These are phyloP conservation scores for Chitala chitala DNA, from an alignment of 2,113 vertebrate species.

Conservation along the genomic window DNA sequence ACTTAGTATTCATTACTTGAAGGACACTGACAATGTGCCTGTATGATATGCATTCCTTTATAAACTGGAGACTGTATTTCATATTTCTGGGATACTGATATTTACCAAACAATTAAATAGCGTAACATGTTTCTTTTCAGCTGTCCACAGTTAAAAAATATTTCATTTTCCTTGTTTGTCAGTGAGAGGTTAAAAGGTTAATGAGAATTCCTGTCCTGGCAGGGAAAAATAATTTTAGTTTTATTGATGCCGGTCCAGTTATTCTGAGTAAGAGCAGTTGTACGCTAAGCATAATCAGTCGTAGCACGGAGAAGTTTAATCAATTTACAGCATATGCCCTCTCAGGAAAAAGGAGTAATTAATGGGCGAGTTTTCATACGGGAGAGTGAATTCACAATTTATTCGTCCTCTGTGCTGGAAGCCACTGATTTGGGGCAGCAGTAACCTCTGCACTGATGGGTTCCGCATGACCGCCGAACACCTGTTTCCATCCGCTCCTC, in stretches of 20 bases:
- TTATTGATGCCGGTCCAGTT: constrained; percentile 38
- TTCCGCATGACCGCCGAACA: constrained; percentile 6
- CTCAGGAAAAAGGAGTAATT: constrained; percentile 30
- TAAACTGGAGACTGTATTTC: background rate
- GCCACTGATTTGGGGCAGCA: background rate
- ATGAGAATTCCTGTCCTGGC: constrained; percentile 30
- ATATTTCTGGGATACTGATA: background rate
- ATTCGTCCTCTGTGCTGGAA: background rate
- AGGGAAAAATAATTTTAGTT: constrained; percentile 33
- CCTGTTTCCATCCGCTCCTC: background rate
- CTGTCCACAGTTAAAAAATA: background rate
- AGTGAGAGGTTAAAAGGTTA: constrained; percentile 21
- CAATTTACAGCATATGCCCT: constrained; percentile 27
- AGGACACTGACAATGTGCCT: background rate
- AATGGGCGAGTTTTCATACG: constrained; percentile 14
- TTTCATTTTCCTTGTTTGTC: constrained; percentile 12
- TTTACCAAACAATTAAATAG: constrained; percentile 18
- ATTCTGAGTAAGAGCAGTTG: constrained; percentile 29
- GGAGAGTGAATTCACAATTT: constrained; percentile 18
- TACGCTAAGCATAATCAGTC: constrained; percentile 26
- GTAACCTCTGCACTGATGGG: background rate
- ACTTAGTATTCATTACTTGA: background rate
- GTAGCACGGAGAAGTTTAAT: constrained; percentile 27
- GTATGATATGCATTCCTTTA: background rate
- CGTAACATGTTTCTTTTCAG: background rate